Evolutionary conservation across 2,888 invertebrate genomes (phyloP), one percentile per base, ranked within the genome.

Genomic region (Nymphalis polychloros): DNA sequence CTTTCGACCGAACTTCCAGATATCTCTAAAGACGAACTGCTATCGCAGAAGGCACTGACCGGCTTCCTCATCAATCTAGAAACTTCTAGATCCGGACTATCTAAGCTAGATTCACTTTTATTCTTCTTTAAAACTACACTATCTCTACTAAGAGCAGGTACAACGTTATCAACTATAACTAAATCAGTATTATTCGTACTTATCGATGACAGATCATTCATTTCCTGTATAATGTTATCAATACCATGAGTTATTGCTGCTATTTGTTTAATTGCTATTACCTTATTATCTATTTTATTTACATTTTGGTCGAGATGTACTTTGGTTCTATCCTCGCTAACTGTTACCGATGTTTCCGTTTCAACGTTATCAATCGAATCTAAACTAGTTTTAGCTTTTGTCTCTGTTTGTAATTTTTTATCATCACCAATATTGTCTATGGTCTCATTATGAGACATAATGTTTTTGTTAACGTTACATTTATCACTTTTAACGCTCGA

Each of bases 1-100:
- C 93, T 93, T 57, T 93, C 93, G 75, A 93, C 87, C 0, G 93
- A 93, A 69, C 93, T 92, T 5, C 91, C 91, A 16, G 93, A 93
- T 64, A 93, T 87, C 73, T 93, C 93, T 41, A 93, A 74, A 19
- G 92, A 92, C 3, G 92, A 92, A 73, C 86, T 91, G 69, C 92
- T 92, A 64, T 93, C 93, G 68, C 88, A 86, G 72, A 89, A 90
- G 4, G 89, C 87, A 75, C 90, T 90, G 7, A 85, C 84, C 7
- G 81, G 78, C 66, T 88, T 90, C 72, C 89, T 86, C 90, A 93
- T 93, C 6, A 93, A 78, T 72, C 92, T 85, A 50, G 92, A 93
- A 1, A 93, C 93, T 80, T 93, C 93, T 71, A 93, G 75, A 75
- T 93, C 93, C 0, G 93, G 92, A 76, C 93, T 93, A 65, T 93